A percentile compares a stretch with the other conserved stretches of the same genome.
Evolutionary conservation across 2,113 vertebrate species (phyloP).

Genomic region (Hippopotamus amphibius): DNA sequence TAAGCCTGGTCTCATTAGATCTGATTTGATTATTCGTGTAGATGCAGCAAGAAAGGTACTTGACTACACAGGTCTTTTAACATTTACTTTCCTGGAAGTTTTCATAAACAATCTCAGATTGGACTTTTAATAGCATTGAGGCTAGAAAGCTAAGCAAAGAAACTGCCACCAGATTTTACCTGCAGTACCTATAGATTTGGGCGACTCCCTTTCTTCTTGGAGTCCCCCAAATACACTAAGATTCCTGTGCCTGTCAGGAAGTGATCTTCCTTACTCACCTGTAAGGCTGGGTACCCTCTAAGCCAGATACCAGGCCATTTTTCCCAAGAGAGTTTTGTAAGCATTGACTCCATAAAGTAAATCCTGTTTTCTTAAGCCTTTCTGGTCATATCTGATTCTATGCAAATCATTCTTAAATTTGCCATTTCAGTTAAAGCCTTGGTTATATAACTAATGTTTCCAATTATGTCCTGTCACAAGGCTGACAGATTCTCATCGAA

Average conservation of each 20-base stretch:
- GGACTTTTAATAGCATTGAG: not conserved
- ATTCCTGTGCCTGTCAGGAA: not conserved
- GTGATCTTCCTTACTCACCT: not conserved
- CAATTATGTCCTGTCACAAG: not conserved
- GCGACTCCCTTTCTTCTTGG: not conserved
- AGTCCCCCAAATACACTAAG: not conserved
- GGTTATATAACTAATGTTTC: not conserved
- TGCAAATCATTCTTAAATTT: not conserved
- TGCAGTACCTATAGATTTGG: not conserved
- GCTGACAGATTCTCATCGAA: not conserved
- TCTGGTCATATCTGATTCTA: not conserved
- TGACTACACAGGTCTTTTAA: not conserved
- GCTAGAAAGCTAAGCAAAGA: not conserved
- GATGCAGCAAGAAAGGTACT: not conserved
- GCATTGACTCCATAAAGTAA: not conserved
- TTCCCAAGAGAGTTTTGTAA: not conserved
- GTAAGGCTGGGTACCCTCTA: not conserved
- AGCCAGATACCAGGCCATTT: not conserved
- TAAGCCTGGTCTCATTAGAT: not conserved
- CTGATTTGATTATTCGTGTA: not conserved
- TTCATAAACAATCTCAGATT: not conserved
- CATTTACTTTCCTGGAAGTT: conserved; percentile 9
- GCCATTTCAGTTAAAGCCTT: not conserved
- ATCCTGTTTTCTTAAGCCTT: not conserved
- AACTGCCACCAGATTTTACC: not conserved